These are phyloP conservation scores for Troglohyphantes excavatus DNA, from an alignment of 2,888 invertebrate genomes.

Conservation along the genomic window DNA sequence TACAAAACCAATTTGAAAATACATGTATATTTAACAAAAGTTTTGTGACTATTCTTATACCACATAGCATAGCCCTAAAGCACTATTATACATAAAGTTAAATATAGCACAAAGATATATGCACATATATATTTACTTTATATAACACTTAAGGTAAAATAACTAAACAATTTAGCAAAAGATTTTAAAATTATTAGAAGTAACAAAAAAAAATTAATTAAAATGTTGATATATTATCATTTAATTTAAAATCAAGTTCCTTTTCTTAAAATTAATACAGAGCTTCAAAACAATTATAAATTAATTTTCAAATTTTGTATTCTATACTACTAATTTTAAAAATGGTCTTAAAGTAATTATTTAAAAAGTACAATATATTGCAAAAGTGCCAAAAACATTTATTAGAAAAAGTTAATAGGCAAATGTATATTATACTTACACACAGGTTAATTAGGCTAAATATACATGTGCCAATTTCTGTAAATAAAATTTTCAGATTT, in stretches of 20 bases:
- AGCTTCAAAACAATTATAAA: no score
- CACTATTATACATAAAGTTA: neutral
- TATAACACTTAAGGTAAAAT: neutral
- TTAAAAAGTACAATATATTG: no score
- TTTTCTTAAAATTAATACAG: no score
- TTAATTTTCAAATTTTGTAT: no score
- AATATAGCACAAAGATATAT: no score
- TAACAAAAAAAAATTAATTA: neutral
- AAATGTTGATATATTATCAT: no score
- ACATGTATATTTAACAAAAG: constrained; percentile 63
- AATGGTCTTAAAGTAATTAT: no score
- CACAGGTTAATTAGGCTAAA: neutral
- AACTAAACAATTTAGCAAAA: neutral
- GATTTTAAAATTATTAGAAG: neutral
- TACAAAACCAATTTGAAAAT: constrained; percentile 53
- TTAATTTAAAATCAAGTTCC: no score
- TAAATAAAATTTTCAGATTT: neutral
- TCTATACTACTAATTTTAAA: no score
- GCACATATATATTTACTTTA: neutral
- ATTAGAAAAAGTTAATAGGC: neutral
- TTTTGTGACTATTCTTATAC: neutral
- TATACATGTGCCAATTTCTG: neutral
- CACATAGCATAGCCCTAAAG: neutral
- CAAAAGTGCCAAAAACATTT: neutral
- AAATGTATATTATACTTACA: neutral